These are phyloP conservation scores for Microcebus lehilahytsara DNA, from an alignment of 2,113 vertebrate species.

Conservation along the genomic window DNA sequence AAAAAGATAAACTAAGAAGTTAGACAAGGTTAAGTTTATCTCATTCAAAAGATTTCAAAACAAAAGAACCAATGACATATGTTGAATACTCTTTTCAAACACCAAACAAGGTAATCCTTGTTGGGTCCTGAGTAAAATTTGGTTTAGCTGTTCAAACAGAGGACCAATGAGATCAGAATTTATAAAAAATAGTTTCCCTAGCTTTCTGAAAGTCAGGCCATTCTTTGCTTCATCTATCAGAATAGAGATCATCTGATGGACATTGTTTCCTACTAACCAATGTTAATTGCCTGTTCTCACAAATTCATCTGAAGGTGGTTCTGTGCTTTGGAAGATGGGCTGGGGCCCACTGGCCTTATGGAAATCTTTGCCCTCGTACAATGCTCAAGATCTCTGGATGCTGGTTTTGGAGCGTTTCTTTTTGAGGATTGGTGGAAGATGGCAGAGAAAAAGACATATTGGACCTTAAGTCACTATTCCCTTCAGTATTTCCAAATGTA, in stretches of 20 bases:
- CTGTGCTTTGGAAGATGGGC: neutral
- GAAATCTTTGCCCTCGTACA: neutral
- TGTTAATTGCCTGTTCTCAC: neutral
- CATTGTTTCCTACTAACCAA: neutral
- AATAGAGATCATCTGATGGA: neutral
- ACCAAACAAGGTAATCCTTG: neutral
- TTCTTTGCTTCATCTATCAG: neutral
- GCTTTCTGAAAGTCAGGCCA: neutral
- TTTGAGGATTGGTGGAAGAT: neutral
- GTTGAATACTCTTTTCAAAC: neutral
- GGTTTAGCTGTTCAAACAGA: neutral
- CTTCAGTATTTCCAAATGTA: neutral
- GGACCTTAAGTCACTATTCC: neutral
- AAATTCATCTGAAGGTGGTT: neutral
- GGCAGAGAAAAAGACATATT: neutral
- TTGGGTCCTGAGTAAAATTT: conserved; percentile 13
- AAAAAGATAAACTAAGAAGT: conserved; percentile 17
- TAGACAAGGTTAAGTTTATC: neutral
- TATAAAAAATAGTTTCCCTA: neutral
- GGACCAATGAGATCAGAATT: neutral
- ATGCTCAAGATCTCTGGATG: neutral
- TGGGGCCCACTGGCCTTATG: neutral
- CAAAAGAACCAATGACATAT: neutral
- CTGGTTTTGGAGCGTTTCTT: neutral
- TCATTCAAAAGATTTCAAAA: neutral